phyloP scores from a whole-genome alignment of 53 echinoderm and acorn worm genomes.

The Zoroaster sp. region DNA sequence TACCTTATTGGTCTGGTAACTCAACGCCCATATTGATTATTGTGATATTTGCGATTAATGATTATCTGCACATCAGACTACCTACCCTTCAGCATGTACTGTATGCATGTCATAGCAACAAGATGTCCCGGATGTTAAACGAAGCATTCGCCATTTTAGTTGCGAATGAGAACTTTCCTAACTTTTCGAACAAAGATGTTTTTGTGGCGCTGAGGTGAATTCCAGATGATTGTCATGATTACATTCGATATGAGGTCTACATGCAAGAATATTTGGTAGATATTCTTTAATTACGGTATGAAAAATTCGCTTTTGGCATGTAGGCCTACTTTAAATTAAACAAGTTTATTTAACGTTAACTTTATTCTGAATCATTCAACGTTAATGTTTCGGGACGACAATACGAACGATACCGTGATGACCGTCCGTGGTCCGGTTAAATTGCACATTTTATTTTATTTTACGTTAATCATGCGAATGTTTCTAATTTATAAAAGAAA shows the following conservation, averaged over 20 bases:
- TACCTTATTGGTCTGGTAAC: background rate
- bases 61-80: background rate
- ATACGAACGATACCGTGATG: no score
- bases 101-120: slow-evolving; percentile 47
- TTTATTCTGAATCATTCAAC: no score
- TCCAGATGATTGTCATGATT: background rate
- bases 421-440: no score
- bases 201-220: background rate
- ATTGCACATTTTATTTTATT: no score
- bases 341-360: no score
- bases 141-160: background rate
- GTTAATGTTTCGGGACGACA: no score
- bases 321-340: no score
- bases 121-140: slow-evolving; percentile 50
- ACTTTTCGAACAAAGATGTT: background rate
- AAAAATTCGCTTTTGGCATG: no score
- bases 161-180: background rate
- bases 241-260: background rate
- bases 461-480: no score
- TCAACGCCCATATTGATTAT: no score
- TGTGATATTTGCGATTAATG: no score
- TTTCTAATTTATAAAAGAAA: no score
- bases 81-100: background rate
- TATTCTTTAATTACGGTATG: background rate
- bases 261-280: background rate